phyloP scores from a whole-genome alignment of 64 coral and sea anemone genomes.

The Exaiptasia diaphana region DNA sequence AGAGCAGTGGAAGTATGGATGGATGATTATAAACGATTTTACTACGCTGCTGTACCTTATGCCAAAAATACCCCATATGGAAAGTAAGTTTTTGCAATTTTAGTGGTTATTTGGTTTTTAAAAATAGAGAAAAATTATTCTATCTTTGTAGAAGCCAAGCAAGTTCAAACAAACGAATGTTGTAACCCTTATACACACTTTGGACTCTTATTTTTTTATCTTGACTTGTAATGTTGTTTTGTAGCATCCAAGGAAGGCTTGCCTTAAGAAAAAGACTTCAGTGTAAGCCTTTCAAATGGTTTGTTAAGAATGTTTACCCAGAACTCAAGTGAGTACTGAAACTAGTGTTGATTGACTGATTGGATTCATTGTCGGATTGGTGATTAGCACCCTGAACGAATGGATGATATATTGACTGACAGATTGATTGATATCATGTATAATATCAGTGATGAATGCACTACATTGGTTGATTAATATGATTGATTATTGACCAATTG shows the following conservation, averaged over 20 bases:
- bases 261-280: constrained; percentile 69
- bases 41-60: constrained; percentile 96
- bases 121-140: neutral
- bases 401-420: neutral
- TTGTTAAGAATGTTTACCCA: constrained; percentile 87
- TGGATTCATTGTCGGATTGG: too few relatives aligned
- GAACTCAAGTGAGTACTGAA: constrained; percentile 61
- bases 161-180: neutral
- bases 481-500: too few relatives aligned
- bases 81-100: constrained; percentile 86
- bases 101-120: neutral
- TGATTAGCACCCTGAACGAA: neutral
- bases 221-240: neutral
- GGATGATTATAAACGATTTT: constrained; percentile 93
- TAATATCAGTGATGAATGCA: too few relatives aligned
- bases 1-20: constrained; percentile 97
- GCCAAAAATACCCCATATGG: constrained; percentile 89
- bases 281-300: constrained; percentile 87
- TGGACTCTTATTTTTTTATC: too few relatives aligned
- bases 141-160: neutral
- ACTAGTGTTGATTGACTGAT: neutral
- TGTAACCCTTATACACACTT: neutral
- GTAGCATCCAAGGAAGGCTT: constrained; percentile 67
- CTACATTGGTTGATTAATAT: too few relatives aligned
- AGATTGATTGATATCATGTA: too few relatives aligned